Evolutionary conservation across 2,888 invertebrate species (phyloP), one percentile per base, ranked within the genome.

Genomic region (Caradrina kadenii): DNA sequence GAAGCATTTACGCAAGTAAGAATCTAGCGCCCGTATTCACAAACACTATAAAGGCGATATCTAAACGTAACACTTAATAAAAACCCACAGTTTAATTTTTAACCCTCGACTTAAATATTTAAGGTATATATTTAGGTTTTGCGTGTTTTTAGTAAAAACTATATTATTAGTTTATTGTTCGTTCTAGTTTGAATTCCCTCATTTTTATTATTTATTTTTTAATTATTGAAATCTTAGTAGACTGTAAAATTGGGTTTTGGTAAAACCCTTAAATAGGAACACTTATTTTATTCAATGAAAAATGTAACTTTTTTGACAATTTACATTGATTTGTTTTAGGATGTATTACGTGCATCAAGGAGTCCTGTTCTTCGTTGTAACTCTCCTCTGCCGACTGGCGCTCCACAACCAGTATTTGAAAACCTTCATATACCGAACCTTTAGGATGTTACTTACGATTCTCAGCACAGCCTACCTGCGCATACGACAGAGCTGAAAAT

Each of bases 1-100:
- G 73, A 94, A 89, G 68, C 96, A 97, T 83, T 82, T 96, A 35
- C 91, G 92, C 73, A 96, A 93, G 97, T 97, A 83, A 45, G 45
- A 17, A 17, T 17, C 5, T 45, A 6, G 17, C 17, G 11, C 39
- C 11, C 11, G 1, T 39, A 13, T 39, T 13, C 11, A 11, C 13
- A 8, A 35, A 8, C 8, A 8, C 8, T 35, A n/a, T n/a, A n/a
- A n/a, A 8, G 35, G 35, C 35, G 8, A 35, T 8, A 8, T 8
- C 8, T 35, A 35, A 35, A 35, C 35, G 8, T 8, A 6, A 35
- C 35, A 8, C 4, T 26, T 26, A 26, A 26, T 26, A 4, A 26
- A 26, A 26, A 4, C 2, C 26, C 26, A 26, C 26, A 3, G 26
- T 26, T 26, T 26, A 26, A 26, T 26, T 26, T 26, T 26, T 26